Conservation (phyloP, 2,888 invertebrate species). For the Nomada ruficornis region DNA sequence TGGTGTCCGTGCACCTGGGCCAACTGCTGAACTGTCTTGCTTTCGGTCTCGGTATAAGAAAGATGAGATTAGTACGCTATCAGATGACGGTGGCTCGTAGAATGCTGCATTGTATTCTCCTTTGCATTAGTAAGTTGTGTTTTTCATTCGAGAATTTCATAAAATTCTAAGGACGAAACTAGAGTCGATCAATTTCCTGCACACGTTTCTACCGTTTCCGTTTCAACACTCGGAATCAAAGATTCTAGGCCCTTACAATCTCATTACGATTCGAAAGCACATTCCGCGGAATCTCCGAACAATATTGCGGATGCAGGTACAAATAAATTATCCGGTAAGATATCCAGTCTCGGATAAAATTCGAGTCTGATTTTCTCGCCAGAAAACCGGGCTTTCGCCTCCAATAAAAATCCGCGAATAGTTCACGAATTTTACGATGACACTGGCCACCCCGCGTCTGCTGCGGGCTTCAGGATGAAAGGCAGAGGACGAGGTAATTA, state of each 20-base stretch:
- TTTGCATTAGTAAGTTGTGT: too few species aligned
- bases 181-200: background rate
- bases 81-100: too few species aligned
- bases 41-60: background rate
- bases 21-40: background rate
- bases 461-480: slow-evolving; percentile 38
- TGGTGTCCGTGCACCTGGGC: background rate
- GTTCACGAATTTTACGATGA: slow-evolving; percentile 51
- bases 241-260: background rate
- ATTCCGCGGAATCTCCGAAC: background rate
- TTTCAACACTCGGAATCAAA: background rate
- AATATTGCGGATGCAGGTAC: background rate
- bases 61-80: background rate
- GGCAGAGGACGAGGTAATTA: slow-evolving; percentile 77
- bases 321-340: background rate
- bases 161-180: too few species aligned
- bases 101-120: too few species aligned
- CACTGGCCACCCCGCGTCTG: slow-evolving; percentile 23
- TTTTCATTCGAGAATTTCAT: too few species aligned
- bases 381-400: background rate
- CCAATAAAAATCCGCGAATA: background rate
- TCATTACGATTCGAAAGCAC: background rate
- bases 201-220: background rate
- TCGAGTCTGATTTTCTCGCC: background rate
- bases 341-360: background rate